Conservation (phyloP, 1,140 invertebrate species). For the Drosophila suzukii region DNA sequence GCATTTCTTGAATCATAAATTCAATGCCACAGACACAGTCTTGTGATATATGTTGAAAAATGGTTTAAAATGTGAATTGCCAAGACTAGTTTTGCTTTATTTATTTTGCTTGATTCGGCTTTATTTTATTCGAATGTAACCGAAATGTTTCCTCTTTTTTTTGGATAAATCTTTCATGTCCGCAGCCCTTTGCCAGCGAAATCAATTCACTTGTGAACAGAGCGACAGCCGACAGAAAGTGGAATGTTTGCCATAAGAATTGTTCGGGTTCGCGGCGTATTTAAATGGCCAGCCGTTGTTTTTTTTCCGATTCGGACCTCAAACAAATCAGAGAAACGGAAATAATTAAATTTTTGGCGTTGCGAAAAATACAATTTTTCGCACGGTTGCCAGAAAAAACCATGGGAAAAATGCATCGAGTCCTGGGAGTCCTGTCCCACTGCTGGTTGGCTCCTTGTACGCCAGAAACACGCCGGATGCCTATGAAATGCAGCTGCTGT, state of each 20-base stretch:
- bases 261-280: slow-evolving; percentile 23
- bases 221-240: slow-evolving; percentile 30
- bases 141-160: background rate
- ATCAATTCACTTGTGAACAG: slow-evolving; percentile 45
- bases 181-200: slow-evolving; percentile 23
- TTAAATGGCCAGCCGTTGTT: slow-evolving; percentile 25
- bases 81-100: background rate
- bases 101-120: slow-evolving; percentile 2
- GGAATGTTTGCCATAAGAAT: slow-evolving; percentile 35
- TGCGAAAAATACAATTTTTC: slow-evolving; percentile 41
- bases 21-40: slow-evolving; percentile 25
- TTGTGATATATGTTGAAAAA: slow-evolving; percentile 15
- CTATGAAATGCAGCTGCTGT: slow-evolving; percentile 60
- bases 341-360: slow-evolving; percentile 47
- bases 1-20: slow-evolving; percentile 45
- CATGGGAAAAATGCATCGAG: slow-evolving; percentile 22
- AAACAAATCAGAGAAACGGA: slow-evolving; percentile 49
- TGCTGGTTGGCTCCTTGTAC: slow-evolving; percentile 5
- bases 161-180: slow-evolving; percentile 23
- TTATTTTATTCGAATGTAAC: slow-evolving; percentile 17
- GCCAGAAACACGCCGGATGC: slow-evolving; percentile 1
- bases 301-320: slow-evolving; percentile 24
- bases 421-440: background rate
- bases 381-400: slow-evolving; percentile 18
- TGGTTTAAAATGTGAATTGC: slow-evolving; percentile 10